phyloP scores from a whole-genome alignment of 2,797 vertebrate species.

The Linurgus olivaceus region DNA sequence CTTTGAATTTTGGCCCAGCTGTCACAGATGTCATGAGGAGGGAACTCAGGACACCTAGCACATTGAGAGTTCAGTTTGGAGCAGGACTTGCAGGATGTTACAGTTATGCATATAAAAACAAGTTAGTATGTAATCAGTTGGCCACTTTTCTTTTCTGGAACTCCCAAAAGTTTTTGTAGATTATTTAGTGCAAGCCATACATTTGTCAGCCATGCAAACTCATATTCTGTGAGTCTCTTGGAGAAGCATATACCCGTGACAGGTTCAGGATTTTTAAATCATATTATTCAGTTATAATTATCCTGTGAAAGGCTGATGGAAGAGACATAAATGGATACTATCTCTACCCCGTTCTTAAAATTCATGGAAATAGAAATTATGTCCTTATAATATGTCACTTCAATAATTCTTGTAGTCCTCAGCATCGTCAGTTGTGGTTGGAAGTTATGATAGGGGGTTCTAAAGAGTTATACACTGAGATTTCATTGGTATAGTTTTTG shows the following conservation, averaged over 20 bases:
- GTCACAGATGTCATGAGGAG: background rate
- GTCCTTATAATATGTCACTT: background rate
- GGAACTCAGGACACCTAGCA: fast-evolving
- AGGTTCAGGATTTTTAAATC: background rate
- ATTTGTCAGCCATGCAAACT: background rate
- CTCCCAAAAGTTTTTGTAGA: background rate
- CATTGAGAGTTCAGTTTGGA: background rate
- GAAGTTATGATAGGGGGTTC: background rate
- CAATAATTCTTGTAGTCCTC: background rate
- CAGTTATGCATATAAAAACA: background rate
- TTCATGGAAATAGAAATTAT: background rate
- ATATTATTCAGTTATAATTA: background rate
- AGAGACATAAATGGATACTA: background rate
- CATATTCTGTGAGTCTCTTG: background rate
- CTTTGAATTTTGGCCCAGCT: background rate
- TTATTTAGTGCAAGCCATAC: background rate
- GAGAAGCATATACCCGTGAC: background rate
- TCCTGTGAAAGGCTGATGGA: background rate
- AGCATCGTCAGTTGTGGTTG: background rate
- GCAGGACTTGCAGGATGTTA: background rate
- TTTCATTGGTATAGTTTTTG: background rate
- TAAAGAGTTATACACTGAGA: background rate
- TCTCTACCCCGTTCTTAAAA: background rate
- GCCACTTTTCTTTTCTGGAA: background rate
- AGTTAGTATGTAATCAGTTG: background rate